Percentiles rank a stretch among this genome's conserved stretches.
These are phyloP conservation scores for Chaunax sp. DNA, from an alignment of 2,797 vertebrate genomes.

Conservation along the genomic window DNA sequence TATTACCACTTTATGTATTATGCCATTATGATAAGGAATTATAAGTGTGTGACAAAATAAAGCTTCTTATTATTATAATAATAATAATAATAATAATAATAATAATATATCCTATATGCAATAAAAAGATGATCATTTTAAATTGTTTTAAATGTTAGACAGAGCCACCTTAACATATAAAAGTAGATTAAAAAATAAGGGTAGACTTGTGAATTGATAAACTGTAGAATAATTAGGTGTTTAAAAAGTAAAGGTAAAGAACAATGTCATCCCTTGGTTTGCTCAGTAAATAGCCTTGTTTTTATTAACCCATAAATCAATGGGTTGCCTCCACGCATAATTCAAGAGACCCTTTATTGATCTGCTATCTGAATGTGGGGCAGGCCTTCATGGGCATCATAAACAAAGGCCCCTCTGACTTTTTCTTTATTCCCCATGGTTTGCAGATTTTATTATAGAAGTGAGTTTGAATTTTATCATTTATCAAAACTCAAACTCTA, in stretches of 20 bases:
- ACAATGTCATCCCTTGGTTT: constrained; percentile 38
- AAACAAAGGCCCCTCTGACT: constrained; percentile 14
- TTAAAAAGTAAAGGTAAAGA: neutral
- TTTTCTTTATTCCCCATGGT: neutral
- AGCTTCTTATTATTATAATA: too few species aligned
- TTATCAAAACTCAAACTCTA: too few species aligned
- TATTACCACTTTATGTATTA: neutral
- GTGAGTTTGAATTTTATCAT: too few species aligned
- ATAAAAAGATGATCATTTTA: neutral
- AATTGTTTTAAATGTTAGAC: neutral
- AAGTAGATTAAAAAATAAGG: neutral
- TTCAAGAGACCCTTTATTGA: constrained; percentile 70
- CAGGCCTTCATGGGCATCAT: constrained; percentile 26
- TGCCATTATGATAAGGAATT: too few species aligned
- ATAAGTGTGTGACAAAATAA: too few species aligned
- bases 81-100: too few species aligned
- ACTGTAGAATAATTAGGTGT: neutral
- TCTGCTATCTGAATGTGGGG: constrained; percentile 39
- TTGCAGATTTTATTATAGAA: too few species aligned
- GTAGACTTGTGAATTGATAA: neutral
- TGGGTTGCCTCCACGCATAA: constrained; percentile 72
- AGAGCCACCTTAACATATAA: neutral
- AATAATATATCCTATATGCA: too few species aligned
- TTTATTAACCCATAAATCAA: constrained; percentile 80
- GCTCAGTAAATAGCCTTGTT: constrained; percentile 64